Conservation (phyloP, 2,888 invertebrate genomes). For the Oscheius sp. region DNA sequence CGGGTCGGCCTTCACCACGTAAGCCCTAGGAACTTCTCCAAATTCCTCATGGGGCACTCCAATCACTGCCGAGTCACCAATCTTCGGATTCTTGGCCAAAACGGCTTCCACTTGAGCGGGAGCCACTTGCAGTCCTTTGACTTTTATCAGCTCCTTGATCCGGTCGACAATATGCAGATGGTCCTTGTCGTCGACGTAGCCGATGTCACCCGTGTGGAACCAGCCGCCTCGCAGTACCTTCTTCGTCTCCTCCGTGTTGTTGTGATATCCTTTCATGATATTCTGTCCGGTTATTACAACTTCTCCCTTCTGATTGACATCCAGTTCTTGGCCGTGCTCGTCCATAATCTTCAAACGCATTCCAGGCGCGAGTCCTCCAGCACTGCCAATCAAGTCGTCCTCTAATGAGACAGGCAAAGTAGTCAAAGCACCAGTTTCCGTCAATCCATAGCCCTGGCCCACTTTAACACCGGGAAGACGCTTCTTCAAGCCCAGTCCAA, state of each 20-base stretch:
- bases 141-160: slow-evolving; percentile 34
- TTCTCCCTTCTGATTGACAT: slow-evolving; percentile 16
- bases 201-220: slow-evolving; percentile 31
- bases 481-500: slow-evolving; percentile 8
- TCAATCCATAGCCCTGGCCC: slow-evolving; percentile 23
- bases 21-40: slow-evolving; percentile 53
- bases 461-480: neutral
- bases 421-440: slow-evolving; percentile 6
- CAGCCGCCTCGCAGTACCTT: slow-evolving; percentile 14
- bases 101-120: slow-evolving; percentile 89
- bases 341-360: slow-evolving; percentile 10
- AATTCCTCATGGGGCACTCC: slow-evolving; percentile 73
- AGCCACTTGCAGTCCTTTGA: slow-evolving; percentile 74
- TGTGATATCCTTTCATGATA: slow-evolving; percentile 24
- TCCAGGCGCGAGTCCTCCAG: neutral
- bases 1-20: slow-evolving; percentile 40
- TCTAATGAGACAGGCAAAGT: neutral
- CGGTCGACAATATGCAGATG: slow-evolving; percentile 22
- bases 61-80: slow-evolving; percentile 85
- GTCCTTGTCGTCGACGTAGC: slow-evolving; percentile 24
- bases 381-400: neutral
- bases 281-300: slow-evolving; percentile 4
- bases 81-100: slow-evolving; percentile 80
- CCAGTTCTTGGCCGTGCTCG: slow-evolving; percentile 9
- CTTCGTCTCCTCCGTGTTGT: slow-evolving; percentile 15